Percentiles rank a stretch among this genome's conserved stretches.
These are phyloP conservation scores for Hypotaenidia okinawae DNA, from an alignment of 2,797 vertebrate genomes.

Conservation along the genomic window DNA sequence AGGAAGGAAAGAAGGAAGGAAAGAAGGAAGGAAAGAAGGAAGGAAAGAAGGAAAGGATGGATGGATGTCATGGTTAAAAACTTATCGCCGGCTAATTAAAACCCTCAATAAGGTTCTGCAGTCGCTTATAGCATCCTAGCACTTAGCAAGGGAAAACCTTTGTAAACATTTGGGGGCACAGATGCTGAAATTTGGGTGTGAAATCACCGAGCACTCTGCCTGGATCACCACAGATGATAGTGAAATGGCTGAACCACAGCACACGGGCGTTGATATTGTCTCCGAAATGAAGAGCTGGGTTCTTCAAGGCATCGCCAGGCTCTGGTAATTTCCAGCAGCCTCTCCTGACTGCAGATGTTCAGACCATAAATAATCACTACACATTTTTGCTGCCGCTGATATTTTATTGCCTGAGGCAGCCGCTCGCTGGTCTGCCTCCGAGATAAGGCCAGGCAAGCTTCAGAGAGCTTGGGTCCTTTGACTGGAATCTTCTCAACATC, in stretches of 20 bases:
- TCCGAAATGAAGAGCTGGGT: background rate
- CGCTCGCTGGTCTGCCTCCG: background rate
- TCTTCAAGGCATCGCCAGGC: background rate
- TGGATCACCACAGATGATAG: background rate
- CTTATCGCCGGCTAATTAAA: background rate
- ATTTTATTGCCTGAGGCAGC: constrained; percentile 8
- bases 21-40: no score
- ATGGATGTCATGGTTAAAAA: background rate
- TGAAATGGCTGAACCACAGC: background rate
- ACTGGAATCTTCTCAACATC: constrained; percentile 56
- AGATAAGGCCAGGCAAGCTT: constrained; percentile 32
- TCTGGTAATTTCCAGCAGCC: background rate
- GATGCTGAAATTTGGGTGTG: background rate
- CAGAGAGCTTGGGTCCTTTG: constrained; percentile 22
- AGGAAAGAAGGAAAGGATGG: no score
- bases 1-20: no score
- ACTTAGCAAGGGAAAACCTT: background rate
- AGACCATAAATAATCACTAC: constrained; percentile 38
- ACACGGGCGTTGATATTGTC: fast-evolving
- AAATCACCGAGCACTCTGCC: fast-evolving
- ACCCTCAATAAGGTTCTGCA: background rate
- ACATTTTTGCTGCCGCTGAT: constrained; percentile 2
- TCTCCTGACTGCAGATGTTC: constrained; percentile 26
- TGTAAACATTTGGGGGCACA: background rate
- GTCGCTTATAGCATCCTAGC: background rate